A percentile compares a stretch with the other conserved stretches of the same genome.
Conservation (phyloP, 2,797 vertebrate genomes). For the Channa striata region DNA sequence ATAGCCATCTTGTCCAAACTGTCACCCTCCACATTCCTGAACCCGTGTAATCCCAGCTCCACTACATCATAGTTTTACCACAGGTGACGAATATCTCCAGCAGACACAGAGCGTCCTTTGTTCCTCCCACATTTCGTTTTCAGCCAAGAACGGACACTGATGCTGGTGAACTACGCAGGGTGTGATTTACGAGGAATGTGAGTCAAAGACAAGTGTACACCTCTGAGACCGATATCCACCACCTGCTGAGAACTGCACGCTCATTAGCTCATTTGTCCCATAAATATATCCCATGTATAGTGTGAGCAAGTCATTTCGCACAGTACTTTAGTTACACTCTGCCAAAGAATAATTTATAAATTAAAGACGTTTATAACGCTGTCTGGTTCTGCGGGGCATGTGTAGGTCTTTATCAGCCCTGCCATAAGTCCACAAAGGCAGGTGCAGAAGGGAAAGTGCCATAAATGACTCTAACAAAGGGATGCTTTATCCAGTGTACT, state of each 20-base stretch:
- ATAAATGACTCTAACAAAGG: slow-evolving; percentile 67
- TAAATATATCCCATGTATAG: slow-evolving; percentile 16
- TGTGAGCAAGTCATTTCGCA: not conserved
- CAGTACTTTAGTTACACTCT: not conserved
- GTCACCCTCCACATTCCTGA: slow-evolving; percentile 74
- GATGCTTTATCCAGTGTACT: slow-evolving; percentile 48
- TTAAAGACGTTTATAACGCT: not conserved
- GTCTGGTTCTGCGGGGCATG: slow-evolving; percentile 11
- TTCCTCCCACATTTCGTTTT: slow-evolving; percentile 65
- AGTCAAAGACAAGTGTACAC: slow-evolving; percentile 62
- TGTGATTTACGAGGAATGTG: slow-evolving; percentile 43
- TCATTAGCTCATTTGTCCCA: slow-evolving; percentile 15
- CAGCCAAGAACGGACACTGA: slow-evolving; percentile 58
- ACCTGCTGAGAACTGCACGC: slow-evolving; percentile 39
- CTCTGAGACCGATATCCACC: slow-evolving; percentile 39
- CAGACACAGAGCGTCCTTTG: slow-evolving; percentile 75
- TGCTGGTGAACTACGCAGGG: slow-evolving; percentile 31
- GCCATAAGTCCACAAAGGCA: slow-evolving; percentile 43
- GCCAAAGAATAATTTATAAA: not conserved
- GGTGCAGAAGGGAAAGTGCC: slow-evolving; percentile 30
- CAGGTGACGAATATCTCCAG: slow-evolving; percentile 72
- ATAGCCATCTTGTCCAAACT: slow-evolving; percentile 76
- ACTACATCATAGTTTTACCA: slow-evolving; percentile 77
- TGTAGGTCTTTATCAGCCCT: slow-evolving; percentile 55
- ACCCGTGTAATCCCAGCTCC: slow-evolving; percentile 73